Conservation (phyloP, 1,140 invertebrate species). For the Acarapis woodi region DNA sequence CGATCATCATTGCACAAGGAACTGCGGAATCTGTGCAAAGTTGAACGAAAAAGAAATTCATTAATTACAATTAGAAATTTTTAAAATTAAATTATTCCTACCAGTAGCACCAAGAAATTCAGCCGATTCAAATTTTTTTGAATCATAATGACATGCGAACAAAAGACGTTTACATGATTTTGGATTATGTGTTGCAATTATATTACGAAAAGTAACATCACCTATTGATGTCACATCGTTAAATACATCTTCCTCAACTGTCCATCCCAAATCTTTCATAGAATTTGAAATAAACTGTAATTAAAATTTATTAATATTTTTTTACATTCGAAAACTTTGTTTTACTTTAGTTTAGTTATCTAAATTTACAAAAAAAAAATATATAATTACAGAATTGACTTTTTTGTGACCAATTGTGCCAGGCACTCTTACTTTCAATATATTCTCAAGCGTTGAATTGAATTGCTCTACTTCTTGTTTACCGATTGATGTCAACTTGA, state of each 20-base stretch:
- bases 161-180: constrained; percentile 42
- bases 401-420: constrained; percentile 3
- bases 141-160: constrained; percentile 84
- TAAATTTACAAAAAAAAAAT: no score
- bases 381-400: no score
- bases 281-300: constrained; percentile 35
- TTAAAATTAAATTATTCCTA: no score
- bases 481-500: no score
- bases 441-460: constrained; percentile 7
- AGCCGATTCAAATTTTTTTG: constrained; percentile 28
- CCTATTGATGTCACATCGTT: constrained; percentile 37
- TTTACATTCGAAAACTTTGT: no score
- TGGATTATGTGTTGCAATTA: constrained; percentile 54
- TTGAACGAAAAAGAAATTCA: no score
- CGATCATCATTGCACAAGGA: constrained; percentile 78
- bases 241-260: constrained; percentile 43
- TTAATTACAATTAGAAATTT: no score
- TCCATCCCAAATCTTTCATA: constrained; percentile 36
- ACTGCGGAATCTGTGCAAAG: constrained; percentile 98
- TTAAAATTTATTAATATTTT: no score
- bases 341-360: no score
- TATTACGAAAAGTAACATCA: constrained; percentile 42
- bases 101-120: constrained; percentile 67
- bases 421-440: constrained; percentile 7
- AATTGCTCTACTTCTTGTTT: no score